These are phyloP conservation scores for Drosophila birchii DNA, from an alignment of 2,888 invertebrate genomes.

Conservation along the genomic window DNA sequence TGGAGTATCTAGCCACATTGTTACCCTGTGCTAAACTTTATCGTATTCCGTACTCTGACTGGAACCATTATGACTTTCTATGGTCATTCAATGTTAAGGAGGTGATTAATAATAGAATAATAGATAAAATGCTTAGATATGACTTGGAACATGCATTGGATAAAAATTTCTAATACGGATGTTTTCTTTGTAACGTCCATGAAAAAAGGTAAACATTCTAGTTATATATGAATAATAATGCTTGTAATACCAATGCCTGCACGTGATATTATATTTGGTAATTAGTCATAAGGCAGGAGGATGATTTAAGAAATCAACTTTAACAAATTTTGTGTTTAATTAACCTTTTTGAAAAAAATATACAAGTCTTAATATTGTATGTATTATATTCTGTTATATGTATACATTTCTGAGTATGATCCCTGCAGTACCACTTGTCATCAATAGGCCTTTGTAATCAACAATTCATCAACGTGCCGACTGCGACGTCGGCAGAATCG, in stretches of 20 bases:
- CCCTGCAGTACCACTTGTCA: no score
- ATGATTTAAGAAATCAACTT: not conserved
- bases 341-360: not conserved
- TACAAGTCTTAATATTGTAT: no score
- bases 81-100: constrained; percentile 88
- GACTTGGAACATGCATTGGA: constrained; percentile 59
- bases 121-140: constrained; percentile 73
- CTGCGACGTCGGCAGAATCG: no score
- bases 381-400: no score
- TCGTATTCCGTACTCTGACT: constrained; percentile 85
- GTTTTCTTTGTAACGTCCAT: no score
- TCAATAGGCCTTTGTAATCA: no score
- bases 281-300: not conserved
- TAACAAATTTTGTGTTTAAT: not conserved
- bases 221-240: not conserved
- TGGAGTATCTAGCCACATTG: constrained; percentile 84
- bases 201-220: not conserved
- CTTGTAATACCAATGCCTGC: not conserved
- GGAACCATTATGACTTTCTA: constrained; percentile 90
- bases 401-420: no score
- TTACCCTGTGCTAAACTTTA: constrained; percentile 86
- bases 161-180: constrained; percentile 48
- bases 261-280: constrained; percentile 4
- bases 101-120: constrained; percentile 86
- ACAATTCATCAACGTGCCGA: no score